Percentiles rank a stretch among this genome's conserved stretches.
Conservation (phyloP, 2,888 invertebrate species). For the Idaea dimidiata region DNA sequence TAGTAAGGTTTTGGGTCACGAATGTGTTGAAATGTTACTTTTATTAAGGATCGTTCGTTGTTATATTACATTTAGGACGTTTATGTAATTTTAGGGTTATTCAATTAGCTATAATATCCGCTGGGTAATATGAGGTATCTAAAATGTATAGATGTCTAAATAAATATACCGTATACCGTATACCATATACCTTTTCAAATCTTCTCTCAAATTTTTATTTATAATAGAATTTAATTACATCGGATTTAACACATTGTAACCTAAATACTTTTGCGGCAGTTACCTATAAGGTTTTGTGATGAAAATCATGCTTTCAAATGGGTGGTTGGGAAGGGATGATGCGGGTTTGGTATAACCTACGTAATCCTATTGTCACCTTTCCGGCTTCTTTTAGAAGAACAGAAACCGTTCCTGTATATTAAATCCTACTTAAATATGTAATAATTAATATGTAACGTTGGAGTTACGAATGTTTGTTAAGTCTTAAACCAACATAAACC, state of each 20-base stretch:
- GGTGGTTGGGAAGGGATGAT: background rate
- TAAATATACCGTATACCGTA: background rate
- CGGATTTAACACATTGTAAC: background rate
- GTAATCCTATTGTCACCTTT: slow-evolving; percentile 1
- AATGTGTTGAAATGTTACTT: background rate
- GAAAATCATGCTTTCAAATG: background rate
- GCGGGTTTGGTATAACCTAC: background rate
- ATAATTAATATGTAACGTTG: background rate
- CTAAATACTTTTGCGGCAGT: background rate
- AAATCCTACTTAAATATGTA: background rate
- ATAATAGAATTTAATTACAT: background rate
- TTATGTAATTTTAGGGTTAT: background rate
- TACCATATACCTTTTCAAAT: background rate
- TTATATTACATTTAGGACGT: background rate
- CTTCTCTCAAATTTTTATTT: background rate
- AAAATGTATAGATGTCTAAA: background rate
- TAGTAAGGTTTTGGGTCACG: background rate
- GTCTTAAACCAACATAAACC: background rate
- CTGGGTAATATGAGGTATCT: background rate
- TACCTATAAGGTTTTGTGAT: background rate
- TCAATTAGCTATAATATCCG: background rate
- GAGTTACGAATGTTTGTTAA: background rate
- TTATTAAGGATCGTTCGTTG: background rate
- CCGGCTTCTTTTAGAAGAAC: background rate
- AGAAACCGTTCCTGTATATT: background rate